Evolutionary conservation across 2,797 vertebrate species (phyloP).

Genomic region (Coccyzus lansbergi): DNA sequence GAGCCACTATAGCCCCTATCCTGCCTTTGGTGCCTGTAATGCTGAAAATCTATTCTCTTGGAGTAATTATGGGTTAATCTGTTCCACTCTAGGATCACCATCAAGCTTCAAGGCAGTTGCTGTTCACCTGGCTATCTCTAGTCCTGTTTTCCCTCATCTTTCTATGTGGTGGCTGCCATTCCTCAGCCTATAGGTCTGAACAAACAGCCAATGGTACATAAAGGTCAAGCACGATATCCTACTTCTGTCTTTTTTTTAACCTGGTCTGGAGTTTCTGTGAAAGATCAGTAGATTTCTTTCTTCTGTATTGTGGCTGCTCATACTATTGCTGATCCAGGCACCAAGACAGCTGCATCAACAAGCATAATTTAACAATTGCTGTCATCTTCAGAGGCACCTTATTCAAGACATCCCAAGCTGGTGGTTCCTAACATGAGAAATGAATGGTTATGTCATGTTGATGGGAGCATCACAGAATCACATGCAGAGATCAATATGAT

Average conservation of each 20-base stretch:
- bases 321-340: background rate
- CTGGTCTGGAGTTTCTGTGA: background rate
- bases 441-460: background rate
- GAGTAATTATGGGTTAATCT: fast-evolving
- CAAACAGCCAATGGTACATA: background rate
- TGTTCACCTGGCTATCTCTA: background rate
- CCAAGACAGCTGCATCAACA: background rate
- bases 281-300: background rate
- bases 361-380: background rate
- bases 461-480: too few relatives aligned
- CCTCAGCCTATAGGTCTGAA: background rate
- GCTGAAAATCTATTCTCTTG: background rate
- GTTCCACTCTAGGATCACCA: background rate
- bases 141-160: background rate
- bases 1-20: background rate
- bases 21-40: background rate
- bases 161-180: fast-evolving
- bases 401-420: background rate
- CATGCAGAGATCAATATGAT: too few relatives aligned
- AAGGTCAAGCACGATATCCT: background rate
- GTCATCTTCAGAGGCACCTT: background rate
- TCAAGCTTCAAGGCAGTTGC: background rate
- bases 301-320: background rate
- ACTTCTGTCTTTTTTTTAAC: background rate
- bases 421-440: background rate